Evolutionary conservation across 2,113 vertebrate species (phyloP), one percentile per base, ranked within the genome.

Genomic region (Takifugu flavidus): DNA sequence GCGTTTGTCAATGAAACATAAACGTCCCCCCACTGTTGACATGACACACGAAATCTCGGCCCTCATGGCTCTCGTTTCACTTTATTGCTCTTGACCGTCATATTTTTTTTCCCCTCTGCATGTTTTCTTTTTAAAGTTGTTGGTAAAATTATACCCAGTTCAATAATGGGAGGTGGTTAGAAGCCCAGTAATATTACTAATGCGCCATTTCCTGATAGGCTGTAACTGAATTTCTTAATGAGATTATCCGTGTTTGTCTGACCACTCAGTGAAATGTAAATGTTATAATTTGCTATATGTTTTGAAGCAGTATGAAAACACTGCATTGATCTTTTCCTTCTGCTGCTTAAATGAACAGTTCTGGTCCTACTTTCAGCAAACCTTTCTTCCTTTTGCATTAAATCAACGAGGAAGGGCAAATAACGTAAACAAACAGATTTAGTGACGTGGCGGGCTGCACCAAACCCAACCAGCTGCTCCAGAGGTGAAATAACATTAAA

Each of bases 401-500:
- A 39, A 39, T 39, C 34, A 39, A 39, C 34, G 5, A 39, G 34
- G 8, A 39, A 39, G 11, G 8, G 34, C 2, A 11, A 39, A 39
- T 39, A 39, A 1, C 34, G 1, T 39, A 39, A 39, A 39, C 8
- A 39, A 39, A 39, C 34, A 44, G 34, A 67, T 77, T 67, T 26
- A 49, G 31, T 79, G 59, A 52, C 55, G 71, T 29, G 43, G 45
- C 2, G 1, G 62, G 44, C 14, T 20, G 20, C 25, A 62, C 10
- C 56, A 59, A 55, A 49, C 13, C 49, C 20, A 56, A 53, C 11
- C 59, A 63, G 62, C 62, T 0, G 25, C 28, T 75, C 53, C 49
- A 63, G 55, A 57, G 5, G 1, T 12, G 44, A 45, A 45, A 14
- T 45, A 45, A 10, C 62, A 2, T 63, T 72, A 65, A 13, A 53